Conservation (phyloP, 92 coral and sea anemone genomes). For the Micromussa lordhowensis region DNA sequence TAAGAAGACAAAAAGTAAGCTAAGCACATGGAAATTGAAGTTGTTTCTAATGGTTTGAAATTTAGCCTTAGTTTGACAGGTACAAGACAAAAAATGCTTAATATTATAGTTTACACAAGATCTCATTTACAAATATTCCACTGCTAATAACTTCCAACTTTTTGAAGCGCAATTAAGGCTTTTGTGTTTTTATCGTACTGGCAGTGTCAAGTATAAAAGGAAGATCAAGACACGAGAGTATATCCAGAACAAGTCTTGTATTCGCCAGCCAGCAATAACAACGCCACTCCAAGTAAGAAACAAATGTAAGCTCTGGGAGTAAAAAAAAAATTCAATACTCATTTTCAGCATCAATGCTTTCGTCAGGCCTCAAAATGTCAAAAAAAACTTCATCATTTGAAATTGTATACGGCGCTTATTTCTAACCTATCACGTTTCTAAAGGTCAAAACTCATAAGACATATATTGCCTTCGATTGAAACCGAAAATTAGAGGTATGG, state of each 20-base stretch:
- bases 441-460: too few species aligned
- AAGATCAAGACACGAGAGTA: neutral
- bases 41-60: neutral
- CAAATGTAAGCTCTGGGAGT: neutral
- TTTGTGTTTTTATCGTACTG: neutral
- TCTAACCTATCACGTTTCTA: too few species aligned
- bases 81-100: too few species aligned
- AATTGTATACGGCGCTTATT: neutral
- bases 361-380: neutral
- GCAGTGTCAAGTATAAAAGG: neutral
- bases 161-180: conserved; percentile 1
- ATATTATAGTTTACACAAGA: neutral
- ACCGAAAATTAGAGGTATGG: too few species aligned
- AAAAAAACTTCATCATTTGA: neutral
- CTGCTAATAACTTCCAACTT: neutral
- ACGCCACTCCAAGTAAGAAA: neutral
- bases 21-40: neutral
- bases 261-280: neutral
- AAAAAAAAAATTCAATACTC: neutral
- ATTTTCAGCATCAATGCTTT: neutral
- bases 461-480: too few species aligned
- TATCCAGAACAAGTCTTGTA: neutral
- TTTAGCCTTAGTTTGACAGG: neutral
- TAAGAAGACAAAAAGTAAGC: neutral
- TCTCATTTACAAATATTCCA: neutral